Conservation (phyloP, 2,797 vertebrate species). For the Sardinella longiceps region DNA sequence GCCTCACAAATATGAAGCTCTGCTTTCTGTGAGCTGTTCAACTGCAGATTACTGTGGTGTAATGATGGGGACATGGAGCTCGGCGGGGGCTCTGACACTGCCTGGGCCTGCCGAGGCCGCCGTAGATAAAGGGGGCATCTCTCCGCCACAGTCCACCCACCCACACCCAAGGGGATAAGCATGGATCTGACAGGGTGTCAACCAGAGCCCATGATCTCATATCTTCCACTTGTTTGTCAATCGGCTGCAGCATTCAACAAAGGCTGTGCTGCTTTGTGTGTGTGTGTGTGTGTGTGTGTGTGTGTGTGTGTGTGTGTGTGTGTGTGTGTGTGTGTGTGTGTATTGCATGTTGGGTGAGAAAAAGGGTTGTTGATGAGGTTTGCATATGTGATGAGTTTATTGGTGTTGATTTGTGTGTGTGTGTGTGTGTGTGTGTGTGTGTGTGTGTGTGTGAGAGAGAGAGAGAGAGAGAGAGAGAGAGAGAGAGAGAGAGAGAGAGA, state of each 20-base stretch:
- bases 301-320: conserved; percentile 1
- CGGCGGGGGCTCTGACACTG: background rate
- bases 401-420: conserved; percentile 18
- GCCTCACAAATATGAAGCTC: background rate
- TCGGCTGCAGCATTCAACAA: background rate
- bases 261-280: background rate
- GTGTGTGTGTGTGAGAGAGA: conserved; percentile 8
- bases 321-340: conserved; percentile 10
- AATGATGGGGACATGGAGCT: conserved; percentile 11
- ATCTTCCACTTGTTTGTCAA: conserved; percentile 4
- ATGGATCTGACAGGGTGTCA: conserved; percentile 4
- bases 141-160: background rate
- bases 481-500: too few relatives aligned
- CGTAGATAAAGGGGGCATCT: conserved; percentile 3
- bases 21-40: conserved; percentile 1
- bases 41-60: conserved; percentile 5
- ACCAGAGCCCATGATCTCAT: conserved; percentile 19
- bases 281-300: conserved; percentile 21
- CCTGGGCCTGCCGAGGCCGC: background rate
- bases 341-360: background rate
- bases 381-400: conserved; percentile 27
- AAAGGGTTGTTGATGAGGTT: background rate
- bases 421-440: conserved; percentile 26
- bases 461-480: too few relatives aligned
- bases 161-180: conserved; percentile 15